Conservation (phyloP, 2,888 invertebrate genomes). For the Rambutsinella grinnellia region DNA sequence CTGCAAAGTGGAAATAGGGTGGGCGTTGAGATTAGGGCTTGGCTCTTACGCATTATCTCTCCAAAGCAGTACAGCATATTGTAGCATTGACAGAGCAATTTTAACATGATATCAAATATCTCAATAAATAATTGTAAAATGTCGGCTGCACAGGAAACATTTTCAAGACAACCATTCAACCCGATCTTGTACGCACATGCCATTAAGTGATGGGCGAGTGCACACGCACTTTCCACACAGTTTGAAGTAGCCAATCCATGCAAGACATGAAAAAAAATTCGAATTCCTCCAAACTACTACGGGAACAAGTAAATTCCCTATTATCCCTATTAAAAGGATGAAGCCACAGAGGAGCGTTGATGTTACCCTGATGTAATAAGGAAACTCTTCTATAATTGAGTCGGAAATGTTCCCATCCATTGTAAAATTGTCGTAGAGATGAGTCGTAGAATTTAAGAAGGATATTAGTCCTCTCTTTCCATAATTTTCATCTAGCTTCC, state of each 20-base stretch:
- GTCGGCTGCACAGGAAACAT: conserved; percentile 44
- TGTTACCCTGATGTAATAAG: conserved; percentile 87
- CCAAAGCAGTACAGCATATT: conserved; percentile 4
- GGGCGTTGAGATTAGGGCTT: conserved; percentile 49
- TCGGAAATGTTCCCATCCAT: conserved; percentile 30
- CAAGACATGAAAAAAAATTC: no score
- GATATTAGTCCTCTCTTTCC: no score
- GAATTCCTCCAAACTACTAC: conserved; percentile 92
- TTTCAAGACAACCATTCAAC: conserved; percentile 19
- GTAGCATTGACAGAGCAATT: conserved; percentile 44
- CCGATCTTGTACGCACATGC: background rate
- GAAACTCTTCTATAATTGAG: conserved; percentile 71
- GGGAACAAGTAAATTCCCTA: conserved; percentile 94
- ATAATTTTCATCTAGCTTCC: no score
- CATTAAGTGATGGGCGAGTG: no score
- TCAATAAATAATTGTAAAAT: conserved; percentile 57
- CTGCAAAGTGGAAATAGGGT: conserved; percentile 29
- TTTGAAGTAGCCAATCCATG: no score
- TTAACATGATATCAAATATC: conserved; percentile 44
- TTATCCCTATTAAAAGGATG: conserved; percentile 90
- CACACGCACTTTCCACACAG: no score
- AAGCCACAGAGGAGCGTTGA: conserved; percentile 90
- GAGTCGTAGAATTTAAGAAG: conserved; percentile 15
- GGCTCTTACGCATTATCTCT: conserved; percentile 23
- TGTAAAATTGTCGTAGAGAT: conserved; percentile 27